Percentiles rank a stretch among this genome's conserved stretches.
phyloP scores from a whole-genome alignment of 2,888 invertebrate species.

The Dryococelus australis region DNA sequence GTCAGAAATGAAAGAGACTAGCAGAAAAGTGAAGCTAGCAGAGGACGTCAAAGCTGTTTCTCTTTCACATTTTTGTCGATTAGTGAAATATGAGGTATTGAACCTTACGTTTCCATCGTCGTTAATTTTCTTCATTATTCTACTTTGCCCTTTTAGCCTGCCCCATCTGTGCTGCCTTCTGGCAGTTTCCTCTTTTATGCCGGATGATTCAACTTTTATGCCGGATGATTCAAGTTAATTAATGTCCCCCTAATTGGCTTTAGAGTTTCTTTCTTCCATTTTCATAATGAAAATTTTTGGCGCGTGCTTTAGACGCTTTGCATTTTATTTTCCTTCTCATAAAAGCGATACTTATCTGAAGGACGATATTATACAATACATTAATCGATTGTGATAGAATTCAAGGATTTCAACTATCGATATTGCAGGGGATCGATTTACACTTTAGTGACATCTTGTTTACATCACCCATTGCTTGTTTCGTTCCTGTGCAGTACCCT shows the following conservation, averaged over 20 bases:
- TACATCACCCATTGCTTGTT: no score
- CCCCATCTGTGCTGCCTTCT: not conserved
- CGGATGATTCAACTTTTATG: not conserved
- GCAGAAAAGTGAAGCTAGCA: not conserved
- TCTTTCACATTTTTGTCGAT: not conserved
- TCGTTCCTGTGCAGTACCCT: no score
- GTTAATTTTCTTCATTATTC: conserved; percentile 16
- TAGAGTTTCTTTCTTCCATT: not conserved
- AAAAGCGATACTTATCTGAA: no score
- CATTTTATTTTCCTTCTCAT: not conserved
- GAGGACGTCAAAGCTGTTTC: not conserved
- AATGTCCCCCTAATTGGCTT: not conserved
- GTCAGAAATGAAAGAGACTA: not conserved
- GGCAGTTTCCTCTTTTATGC: not conserved
- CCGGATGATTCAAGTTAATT: not conserved
- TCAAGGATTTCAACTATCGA: no score
- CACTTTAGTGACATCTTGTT: no score
- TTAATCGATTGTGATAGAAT: no score
- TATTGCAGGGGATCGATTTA: no score
- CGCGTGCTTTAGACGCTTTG: not conserved
- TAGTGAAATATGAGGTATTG: not conserved
- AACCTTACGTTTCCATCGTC: not conserved
- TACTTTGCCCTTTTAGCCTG: not conserved
- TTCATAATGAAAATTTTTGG: not conserved
- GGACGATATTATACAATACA: no score